Conservation (phyloP, 1,140 invertebrate genomes). For the Hestina assimilis region DNA sequence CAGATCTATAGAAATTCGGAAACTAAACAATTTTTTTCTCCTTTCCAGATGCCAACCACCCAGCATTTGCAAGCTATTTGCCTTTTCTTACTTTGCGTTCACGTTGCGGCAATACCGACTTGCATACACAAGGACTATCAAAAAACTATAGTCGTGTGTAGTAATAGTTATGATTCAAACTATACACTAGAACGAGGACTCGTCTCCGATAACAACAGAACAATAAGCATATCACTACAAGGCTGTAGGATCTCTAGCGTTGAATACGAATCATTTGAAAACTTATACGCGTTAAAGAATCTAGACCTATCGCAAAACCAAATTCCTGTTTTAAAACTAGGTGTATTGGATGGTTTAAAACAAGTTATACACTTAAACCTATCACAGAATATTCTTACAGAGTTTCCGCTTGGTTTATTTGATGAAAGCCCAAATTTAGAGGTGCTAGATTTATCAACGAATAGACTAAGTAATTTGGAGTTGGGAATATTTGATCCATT, state of each 20-base stretch:
- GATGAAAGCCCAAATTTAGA: conserved; percentile 45
- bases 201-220: conserved; percentile 46
- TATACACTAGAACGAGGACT: conserved; percentile 40
- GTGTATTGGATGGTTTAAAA: conserved; percentile 38
- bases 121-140: conserved; percentile 13
- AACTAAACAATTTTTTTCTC: background rate
- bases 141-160: conserved; percentile 28
- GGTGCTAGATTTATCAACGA: conserved; percentile 49
- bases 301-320: conserved; percentile 57
- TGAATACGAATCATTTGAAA: conserved; percentile 46
- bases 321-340: conserved; percentile 42
- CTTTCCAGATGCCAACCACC: conserved; percentile 23
- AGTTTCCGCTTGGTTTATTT: conserved; percentile 47
- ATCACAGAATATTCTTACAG: conserved; percentile 46
- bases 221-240: conserved; percentile 37
- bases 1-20: too few relatives aligned
- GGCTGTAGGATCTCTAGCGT: conserved; percentile 47
- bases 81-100: background rate
- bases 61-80: background rate
- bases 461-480: conserved; percentile 38
- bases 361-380: conserved; percentile 48
- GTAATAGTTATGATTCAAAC: conserved; percentile 15
- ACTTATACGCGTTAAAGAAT: conserved; percentile 36
- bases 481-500: conserved; percentile 53
- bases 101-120: background rate